Percentiles rank a stretch among this genome's conserved stretches.
Evolutionary conservation across 35 echinoderm and acorn worm genomes (phyloP).

Genomic region (Nesometra sesokonis): DNA sequence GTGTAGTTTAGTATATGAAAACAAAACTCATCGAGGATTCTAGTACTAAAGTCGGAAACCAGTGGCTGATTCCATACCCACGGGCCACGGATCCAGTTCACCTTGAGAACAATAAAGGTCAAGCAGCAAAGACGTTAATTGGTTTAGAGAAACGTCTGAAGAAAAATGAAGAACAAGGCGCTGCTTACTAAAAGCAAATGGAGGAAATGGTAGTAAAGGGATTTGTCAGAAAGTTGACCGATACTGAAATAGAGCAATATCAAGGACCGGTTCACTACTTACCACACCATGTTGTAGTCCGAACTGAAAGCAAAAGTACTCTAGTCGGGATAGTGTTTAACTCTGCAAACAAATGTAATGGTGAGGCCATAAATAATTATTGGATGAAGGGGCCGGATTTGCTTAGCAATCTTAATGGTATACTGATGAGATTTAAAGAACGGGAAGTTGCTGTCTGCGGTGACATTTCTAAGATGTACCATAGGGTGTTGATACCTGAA

Average conservation of each 20-base stretch:
- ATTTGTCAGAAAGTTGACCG: slow-evolving; percentile 2
- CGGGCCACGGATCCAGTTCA: too few relatives aligned
- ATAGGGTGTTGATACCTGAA: slow-evolving; percentile 30
- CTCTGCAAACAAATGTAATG: slow-evolving; percentile 9
- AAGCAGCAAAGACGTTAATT: too few relatives aligned
- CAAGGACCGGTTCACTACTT: background rate
- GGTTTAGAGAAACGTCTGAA: too few relatives aligned
- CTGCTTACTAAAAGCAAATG: background rate
- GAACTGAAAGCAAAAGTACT: background rate
- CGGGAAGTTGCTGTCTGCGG: slow-evolving; percentile 15
- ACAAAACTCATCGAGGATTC: too few relatives aligned
- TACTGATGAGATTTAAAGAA: slow-evolving; percentile 27
- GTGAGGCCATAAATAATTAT: slow-evolving; percentile 18
- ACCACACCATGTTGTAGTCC: background rate
- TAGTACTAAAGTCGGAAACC: too few relatives aligned
- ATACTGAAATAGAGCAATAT: background rate
- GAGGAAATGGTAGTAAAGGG: slow-evolving; percentile 11
- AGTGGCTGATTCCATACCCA: too few relatives aligned
- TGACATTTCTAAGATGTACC: slow-evolving; percentile 38
- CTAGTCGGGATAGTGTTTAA: background rate
- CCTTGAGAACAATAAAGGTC: too few relatives aligned
- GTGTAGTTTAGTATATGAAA: too few relatives aligned
- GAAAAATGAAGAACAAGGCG: too few relatives aligned
- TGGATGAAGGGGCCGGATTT: slow-evolving; percentile 48
- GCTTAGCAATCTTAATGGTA: slow-evolving; percentile 22